Evolutionary conservation across 2,888 invertebrate species (phyloP), one percentile per base, ranked within the genome.

Genomic region (Tanypteryx hageni): DNA sequence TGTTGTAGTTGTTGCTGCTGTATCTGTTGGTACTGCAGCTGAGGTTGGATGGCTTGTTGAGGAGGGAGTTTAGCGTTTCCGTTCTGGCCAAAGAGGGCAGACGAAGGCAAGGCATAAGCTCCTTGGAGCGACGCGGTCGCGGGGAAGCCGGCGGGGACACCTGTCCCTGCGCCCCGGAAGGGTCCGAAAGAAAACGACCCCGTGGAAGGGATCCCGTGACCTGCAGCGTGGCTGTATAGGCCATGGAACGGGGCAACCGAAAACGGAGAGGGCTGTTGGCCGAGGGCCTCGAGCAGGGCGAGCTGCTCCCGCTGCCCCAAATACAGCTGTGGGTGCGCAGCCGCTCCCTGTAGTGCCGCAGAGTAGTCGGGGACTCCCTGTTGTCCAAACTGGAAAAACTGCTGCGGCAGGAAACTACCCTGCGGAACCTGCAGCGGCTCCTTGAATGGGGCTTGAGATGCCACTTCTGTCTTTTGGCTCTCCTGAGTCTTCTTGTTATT

Each of bases 221-320:
- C 4, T 10, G 61, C 64, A 10, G 89, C 58, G 4, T 31, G 22
- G n/a, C 89, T 64, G 16, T 89, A 89, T 13, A 44, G 44, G 18
- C 89, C 89, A 44, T 89, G 89, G 56, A 89, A 89, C 11, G 89
- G 61, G 16, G 64, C 89, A 0, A 31, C 89, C 16, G 16, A 44
- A 44, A 44, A 64, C 11, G 18, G 57, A 44, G 9, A 9, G 3
- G 16, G 64, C 58, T 86, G 86, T 44, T 89, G 89, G 7, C 89
- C 89, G 10, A 89, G 89, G 64, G 89, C 64, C 27, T 89, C 64
- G 18, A 89, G 64, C 8, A 89, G 44, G 44, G 89, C 89, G 44
- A 89, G 31, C 44, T 89, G 89, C 27, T 89, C 89, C 61, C 89
- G 64, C 89, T 89, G 89, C 10, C 89, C 89, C 68, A 89, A 64